phyloP scores from a whole-genome alignment of 2,888 invertebrate species.

The Hypomecis punctinalis region DNA sequence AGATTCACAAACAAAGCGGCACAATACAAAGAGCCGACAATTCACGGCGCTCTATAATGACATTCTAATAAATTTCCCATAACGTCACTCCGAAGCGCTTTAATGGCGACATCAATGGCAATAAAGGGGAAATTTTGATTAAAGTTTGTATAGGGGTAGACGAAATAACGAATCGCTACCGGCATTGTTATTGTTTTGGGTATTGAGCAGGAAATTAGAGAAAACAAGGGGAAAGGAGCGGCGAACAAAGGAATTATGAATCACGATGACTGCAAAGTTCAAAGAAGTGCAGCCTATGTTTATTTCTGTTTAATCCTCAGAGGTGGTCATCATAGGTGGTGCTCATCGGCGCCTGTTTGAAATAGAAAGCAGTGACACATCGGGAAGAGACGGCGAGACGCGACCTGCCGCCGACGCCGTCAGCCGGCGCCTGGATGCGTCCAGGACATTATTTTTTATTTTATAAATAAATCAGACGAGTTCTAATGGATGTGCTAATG shows the following conservation, averaged over 20 bases:
- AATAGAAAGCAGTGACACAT: constrained; percentile 80
- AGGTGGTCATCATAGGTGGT: constrained; percentile 57
- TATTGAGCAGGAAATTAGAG: constrained; percentile 17
- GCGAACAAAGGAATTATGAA: constrained; percentile 40
- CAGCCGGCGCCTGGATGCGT: constrained; percentile 44
- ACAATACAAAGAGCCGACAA: not conserved
- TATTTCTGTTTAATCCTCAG: constrained; percentile 46
- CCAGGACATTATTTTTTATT: constrained; percentile 39
- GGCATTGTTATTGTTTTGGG: constrained; percentile 29
- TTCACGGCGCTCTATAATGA: not conserved
- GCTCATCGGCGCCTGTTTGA: constrained; percentile 68
- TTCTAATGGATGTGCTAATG: constrained; percentile 25
- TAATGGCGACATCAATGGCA: constrained; percentile 39
- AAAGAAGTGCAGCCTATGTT: constrained; percentile 37
- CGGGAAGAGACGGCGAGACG: constrained; percentile 58
- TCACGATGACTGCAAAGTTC: constrained; percentile 38
- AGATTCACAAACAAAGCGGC: not conserved
- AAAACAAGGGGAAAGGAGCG: constrained; percentile 10
- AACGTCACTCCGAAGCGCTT: constrained; percentile 49
- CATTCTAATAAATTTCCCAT: constrained; percentile 45
- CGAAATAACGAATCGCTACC: constrained; percentile 16
- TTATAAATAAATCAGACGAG: constrained; percentile 39
- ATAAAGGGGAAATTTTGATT: constrained; percentile 24
- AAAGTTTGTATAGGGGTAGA: constrained; percentile 27
- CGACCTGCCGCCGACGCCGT: constrained; percentile 51